Base-by-base conservation (phyloP, 2,797 vertebrate genomes). In the Xyrichtys novacula region DNA sequence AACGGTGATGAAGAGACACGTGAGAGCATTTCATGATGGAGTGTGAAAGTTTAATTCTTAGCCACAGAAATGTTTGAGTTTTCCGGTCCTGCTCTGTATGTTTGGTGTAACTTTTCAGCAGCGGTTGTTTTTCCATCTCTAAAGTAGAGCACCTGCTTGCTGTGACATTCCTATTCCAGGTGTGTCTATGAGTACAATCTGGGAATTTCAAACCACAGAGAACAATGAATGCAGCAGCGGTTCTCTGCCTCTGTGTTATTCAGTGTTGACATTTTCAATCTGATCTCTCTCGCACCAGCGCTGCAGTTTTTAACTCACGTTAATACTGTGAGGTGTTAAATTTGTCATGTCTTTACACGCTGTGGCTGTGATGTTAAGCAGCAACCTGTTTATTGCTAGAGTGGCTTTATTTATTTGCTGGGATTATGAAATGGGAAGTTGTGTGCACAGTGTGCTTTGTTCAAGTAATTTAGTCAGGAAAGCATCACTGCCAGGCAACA, bases 161-260 rank as follows among this genome's bases (percentile, higher is more conserved):
- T 57, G 63, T 26, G 60, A 76, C 64, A 57, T 78, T 76, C 64
- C 68, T 49, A 46, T 3, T 59, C 10, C 54, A 78, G 63, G 67
- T 62, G 74, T 26, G 61, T 53, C 52, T 39, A 34, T 16, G 25
- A 28, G 25, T 19, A 46, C 48, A 62, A 44, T 39, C 57, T 34
- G 12, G 54, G 46, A 12, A 60, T 44, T 50, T 63, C 26, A 55
- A 71, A 70, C 47, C 19, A 29, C 55, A 43, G 44, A 25, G 23
- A 48, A 43, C 39, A 55, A 26, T 12, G 48, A 54, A 2, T 7
- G 20, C 44, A 32, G 65, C 53, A 29, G 58, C 54, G 44, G 16
- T 17, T 58, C 48, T 53, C 20, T 19, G 16, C 10, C 20, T 53
- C 7, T 5, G 0, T 47, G 19, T 44, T 32, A 46, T 0, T 16